phyloP scores from a whole-genome alignment of 2,113 vertebrate species.

The Phylloscopus whistleri region DNA sequence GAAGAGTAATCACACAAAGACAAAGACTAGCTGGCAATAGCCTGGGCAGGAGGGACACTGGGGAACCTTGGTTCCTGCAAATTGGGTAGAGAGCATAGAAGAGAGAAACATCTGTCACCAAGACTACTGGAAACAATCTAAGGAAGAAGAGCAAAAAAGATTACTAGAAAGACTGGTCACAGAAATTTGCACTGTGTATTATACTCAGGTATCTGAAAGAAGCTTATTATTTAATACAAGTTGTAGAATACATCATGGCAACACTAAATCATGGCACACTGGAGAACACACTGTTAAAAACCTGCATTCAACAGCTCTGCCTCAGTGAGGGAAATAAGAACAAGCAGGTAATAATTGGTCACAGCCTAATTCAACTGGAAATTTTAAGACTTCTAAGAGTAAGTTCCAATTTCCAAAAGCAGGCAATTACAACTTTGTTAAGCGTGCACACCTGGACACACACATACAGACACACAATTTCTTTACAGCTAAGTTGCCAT shows the following conservation, averaged over 20 bases:
- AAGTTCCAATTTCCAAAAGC: background rate
- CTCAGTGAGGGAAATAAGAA: accelerated
- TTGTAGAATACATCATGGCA: background rate
- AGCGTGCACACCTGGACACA: background rate
- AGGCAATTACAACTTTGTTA: background rate
- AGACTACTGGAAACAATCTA: background rate
- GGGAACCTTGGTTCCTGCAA: background rate
- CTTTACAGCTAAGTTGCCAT: background rate
- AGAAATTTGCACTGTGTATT: background rate
- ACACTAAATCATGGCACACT: background rate
- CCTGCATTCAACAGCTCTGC: background rate
- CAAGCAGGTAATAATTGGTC: background rate
- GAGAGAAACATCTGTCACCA: background rate
- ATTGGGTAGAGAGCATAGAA: background rate
- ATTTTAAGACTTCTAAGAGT: background rate
- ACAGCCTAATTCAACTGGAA: background rate
- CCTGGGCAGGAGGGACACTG: background rate
- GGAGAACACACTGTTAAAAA: background rate
- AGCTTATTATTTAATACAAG: background rate
- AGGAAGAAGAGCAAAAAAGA: background rate
- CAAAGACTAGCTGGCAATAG: background rate
- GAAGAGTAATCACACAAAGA: background rate
- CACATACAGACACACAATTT: background rate
- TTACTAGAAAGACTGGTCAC: background rate
- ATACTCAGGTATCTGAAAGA: background rate